Evolutionary conservation across 1,140 invertebrate species (phyloP).

Genomic region (Leptinotarsa undecemlineata): DNA sequence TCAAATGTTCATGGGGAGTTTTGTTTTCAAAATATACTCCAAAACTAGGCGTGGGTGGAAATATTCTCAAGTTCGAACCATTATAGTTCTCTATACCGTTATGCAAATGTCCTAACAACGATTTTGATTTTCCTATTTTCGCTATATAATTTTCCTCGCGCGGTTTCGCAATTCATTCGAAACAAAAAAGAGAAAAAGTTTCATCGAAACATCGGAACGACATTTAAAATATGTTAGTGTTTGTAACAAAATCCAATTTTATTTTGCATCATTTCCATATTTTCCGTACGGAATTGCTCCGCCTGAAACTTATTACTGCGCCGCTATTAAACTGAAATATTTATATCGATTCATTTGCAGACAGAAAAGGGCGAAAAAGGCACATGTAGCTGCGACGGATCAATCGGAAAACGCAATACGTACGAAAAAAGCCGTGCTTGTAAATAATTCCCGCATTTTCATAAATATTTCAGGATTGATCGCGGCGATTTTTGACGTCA

Average conservation of each 20-base stretch:
- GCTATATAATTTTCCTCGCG: slow-evolving; percentile 21
- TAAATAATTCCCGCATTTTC: slow-evolving; percentile 37
- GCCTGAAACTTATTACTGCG: slow-evolving; percentile 37
- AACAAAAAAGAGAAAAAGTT: slow-evolving; percentile 5
- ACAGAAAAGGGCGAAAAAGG: slow-evolving; percentile 33
- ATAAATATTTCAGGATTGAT: slow-evolving; percentile 43
- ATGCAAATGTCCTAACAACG: background rate
- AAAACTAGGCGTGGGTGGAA: too few relatives aligned
- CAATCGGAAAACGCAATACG: slow-evolving; percentile 42
- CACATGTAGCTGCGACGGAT: slow-evolving; percentile 31
- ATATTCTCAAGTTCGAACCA: too few relatives aligned
- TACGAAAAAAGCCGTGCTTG: slow-evolving; percentile 37
- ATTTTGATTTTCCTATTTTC: slow-evolving; percentile 20
- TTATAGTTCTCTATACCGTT: too few relatives aligned
- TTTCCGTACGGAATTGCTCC: slow-evolving; percentile 35
- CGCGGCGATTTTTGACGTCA: slow-evolving; percentile 38
- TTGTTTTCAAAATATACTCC: too few relatives aligned
- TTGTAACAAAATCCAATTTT: slow-evolving; percentile 39
- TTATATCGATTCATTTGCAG: slow-evolving; percentile 41
- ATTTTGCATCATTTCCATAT: slow-evolving; percentile 40
- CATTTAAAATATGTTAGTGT: slow-evolving; percentile 34
- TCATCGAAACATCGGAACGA: slow-evolving; percentile 27
- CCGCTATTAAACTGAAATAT: slow-evolving; percentile 42
- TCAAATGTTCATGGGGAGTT: too few relatives aligned
- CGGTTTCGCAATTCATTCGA: slow-evolving; percentile 24